Conservation (phyloP, 2,113 vertebrate species). For the Theristicus caerulescens region DNA sequence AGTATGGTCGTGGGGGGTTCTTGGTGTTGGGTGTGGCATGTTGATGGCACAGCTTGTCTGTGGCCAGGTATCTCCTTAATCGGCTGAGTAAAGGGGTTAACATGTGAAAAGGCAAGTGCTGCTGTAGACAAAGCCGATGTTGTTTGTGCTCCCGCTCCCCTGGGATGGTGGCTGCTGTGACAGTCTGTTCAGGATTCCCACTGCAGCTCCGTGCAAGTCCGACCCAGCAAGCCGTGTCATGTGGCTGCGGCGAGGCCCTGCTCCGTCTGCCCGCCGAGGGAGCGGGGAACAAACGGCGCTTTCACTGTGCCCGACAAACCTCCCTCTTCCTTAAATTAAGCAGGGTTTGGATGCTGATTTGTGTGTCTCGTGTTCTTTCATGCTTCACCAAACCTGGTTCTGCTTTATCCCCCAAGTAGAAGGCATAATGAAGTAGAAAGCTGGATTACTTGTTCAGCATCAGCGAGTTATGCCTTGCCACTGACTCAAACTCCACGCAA, state of each 20-base stretch:
- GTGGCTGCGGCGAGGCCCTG: background rate
- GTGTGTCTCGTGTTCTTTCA: background rate
- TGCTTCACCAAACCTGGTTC: background rate
- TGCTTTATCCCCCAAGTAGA: background rate
- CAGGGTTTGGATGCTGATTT: background rate
- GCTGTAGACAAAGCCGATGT: background rate
- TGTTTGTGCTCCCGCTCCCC: background rate
- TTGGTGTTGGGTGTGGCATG: fast-evolving
- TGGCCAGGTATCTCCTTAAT: background rate
- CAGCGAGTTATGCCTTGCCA: background rate
- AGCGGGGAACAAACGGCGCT: background rate
- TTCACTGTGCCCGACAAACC: background rate
- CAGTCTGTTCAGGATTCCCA: background rate
- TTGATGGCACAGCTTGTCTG: background rate
- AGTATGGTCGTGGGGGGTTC: fast-evolving
- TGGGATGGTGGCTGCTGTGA: background rate
- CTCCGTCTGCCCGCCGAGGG: background rate
- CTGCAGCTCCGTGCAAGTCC: background rate
- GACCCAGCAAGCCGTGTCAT: background rate
- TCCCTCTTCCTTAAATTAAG: background rate
- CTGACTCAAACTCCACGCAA: background rate
- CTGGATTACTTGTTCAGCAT: background rate
- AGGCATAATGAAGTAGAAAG: background rate
- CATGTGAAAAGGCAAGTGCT: background rate
- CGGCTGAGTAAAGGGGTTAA: background rate